phyloP scores from a whole-genome alignment of 1,140 invertebrate genomes.

The Trichonephila clavipes region DNA sequence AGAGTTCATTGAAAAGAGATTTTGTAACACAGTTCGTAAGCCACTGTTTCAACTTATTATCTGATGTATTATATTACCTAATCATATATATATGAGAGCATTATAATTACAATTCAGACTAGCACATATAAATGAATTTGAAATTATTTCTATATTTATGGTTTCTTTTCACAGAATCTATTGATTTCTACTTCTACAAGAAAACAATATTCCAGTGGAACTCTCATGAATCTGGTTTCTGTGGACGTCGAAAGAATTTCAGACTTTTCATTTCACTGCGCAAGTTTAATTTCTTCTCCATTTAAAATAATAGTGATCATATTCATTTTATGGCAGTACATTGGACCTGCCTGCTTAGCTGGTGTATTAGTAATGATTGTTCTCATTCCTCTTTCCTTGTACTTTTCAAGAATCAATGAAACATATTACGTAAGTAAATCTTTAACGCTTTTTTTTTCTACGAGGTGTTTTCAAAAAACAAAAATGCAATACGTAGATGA shows the following conservation, averaged over 20 bases:
- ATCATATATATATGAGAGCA: too few relatives aligned
- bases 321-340: conserved; percentile 93
- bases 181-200: conserved; percentile 79
- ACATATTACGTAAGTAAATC: conserved; percentile 24
- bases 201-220: conserved; percentile 89
- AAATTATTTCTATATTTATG: not conserved
- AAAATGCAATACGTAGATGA: too few relatives aligned
- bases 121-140: not conserved
- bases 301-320: conserved; percentile 93
- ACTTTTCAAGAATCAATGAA: conserved; percentile 81
- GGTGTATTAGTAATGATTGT: conserved; percentile 81
- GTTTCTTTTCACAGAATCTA: conserved; percentile 78
- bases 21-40: too few relatives aligned
- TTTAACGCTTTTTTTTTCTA: not conserved
- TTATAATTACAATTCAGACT: not conserved
- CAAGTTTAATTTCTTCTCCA: conserved; percentile 98
- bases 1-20: too few relatives aligned
- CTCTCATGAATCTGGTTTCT: conserved; percentile 96
- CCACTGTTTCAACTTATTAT: too few relatives aligned
- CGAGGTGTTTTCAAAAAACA: not conserved
- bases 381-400: conserved; percentile 81
- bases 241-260: conserved; percentile 92
- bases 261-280: conserved; percentile 92
- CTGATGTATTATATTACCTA: too few relatives aligned
- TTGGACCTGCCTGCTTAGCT: conserved; percentile 81